A percentile compares a stretch with the other conserved stretches of the same genome.
Evolutionary conservation across 2,113 vertebrate species (phyloP).

Genomic region (Plecturocebus donacophilus): DNA sequence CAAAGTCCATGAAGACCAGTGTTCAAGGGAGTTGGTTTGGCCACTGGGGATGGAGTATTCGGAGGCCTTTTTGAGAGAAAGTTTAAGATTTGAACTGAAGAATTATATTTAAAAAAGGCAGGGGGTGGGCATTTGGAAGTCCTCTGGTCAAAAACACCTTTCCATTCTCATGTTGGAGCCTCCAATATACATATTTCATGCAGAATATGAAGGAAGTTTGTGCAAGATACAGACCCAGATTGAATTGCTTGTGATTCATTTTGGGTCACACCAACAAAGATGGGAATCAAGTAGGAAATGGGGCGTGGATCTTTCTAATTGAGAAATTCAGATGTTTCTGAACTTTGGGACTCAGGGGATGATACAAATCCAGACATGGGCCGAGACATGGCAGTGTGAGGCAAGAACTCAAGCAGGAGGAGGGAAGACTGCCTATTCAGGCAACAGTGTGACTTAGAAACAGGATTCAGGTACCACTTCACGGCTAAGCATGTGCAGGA

Average conservation of each 20-base stretch:
- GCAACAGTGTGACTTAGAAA: background rate
- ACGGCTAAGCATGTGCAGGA: accelerated
- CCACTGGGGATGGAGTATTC: too few relatives aligned
- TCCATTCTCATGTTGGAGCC: background rate
- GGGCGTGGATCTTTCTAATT: background rate
- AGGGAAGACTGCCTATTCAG: background rate
- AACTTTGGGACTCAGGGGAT: background rate
- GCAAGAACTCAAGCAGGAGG: background rate
- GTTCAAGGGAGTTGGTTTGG: background rate
- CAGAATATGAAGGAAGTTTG: background rate
- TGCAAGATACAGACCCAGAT: background rate
- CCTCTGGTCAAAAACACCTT: background rate
- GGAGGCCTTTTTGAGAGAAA: background rate
- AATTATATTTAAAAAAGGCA: background rate
- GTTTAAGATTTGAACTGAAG: background rate
- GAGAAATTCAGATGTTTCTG: background rate
- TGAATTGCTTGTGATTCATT: background rate
- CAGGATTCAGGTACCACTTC: too few relatives aligned
- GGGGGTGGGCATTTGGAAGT: background rate
- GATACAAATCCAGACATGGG: background rate
- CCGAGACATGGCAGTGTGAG: accelerated
- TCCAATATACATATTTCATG: background rate
- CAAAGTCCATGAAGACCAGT: too few relatives aligned
- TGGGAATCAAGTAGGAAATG: background rate
- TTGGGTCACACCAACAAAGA: background rate